Percentiles rank a stretch among this genome's conserved stretches.
phyloP scores from a whole-genome alignment of 2,113 vertebrate species.

The cattle (Bos taurus) region ARS-UCD2.0 NC_037330.1:41461001-41461500 shows the following conservation, averaged over 20 bases:
- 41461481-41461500: background rate
- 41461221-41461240: background rate
- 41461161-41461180: too few relatives aligned
- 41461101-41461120: background rate
- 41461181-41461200: background rate
- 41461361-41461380: background rate
- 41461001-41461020: fast-evolving
- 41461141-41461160: background rate
- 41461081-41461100: background rate
- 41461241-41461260: background rate
- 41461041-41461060: background rate
- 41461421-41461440: background rate
- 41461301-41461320: background rate
- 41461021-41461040: background rate
- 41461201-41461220: background rate
- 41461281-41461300: background rate
- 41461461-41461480: background rate
- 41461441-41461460: background rate
- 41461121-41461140: background rate
- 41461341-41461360: background rate
- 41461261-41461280: background rate
- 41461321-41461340: too few relatives aligned
- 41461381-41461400: background rate
- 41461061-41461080: background rate
- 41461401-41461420: background rate